Conservation (phyloP, 2,113 vertebrate species). For the crab-eating macaque (Macaca fascicularis) region T2T-MFA8v1.1 NC_088379.1:157239501-157240000, state of each 20-base stretch:
- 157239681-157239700: slow-evolving; percentile 91
- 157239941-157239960: slow-evolving; percentile 90
- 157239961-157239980: slow-evolving; percentile 83
- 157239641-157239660: slow-evolving; percentile 99
- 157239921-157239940: slow-evolving; percentile 97
- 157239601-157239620: slow-evolving; percentile 91
- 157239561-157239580: slow-evolving; percentile 99
- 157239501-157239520: slow-evolving; percentile 92
- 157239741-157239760: slow-evolving; percentile 94
- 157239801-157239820: slow-evolving; percentile 89
- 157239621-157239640: slow-evolving; percentile 99
- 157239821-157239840: slow-evolving; percentile 90
- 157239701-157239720: slow-evolving; percentile 96
- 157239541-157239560: slow-evolving; percentile 94
- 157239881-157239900: slow-evolving; percentile 89
- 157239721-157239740: slow-evolving; percentile 99
- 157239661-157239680: slow-evolving; percentile 97
- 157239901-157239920: slow-evolving; percentile 94
- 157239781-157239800: slow-evolving; percentile 94
- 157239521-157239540: slow-evolving; percentile 94
- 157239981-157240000: slow-evolving; percentile 93
- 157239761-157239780: slow-evolving; percentile 89
- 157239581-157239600: slow-evolving; percentile 99
- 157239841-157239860: slow-evolving; percentile 91
- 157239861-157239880: slow-evolving; percentile 86